phyloP scores from a whole-genome alignment of 2,113 vertebrate species.

The Malurus alboscapulatus region DNA sequence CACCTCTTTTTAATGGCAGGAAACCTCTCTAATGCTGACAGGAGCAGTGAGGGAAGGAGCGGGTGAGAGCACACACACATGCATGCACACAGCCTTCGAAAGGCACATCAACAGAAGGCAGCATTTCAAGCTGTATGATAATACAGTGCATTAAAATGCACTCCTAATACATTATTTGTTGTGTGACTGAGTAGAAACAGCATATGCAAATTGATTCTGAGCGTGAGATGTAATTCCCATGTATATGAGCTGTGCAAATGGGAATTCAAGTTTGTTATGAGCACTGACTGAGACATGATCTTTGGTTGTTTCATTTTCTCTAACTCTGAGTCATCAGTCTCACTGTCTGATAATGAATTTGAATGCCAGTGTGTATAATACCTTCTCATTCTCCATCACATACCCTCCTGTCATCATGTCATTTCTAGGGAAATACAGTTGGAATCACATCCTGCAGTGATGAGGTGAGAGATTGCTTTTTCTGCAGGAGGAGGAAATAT shows the following conservation, averaged over 20 bases:
- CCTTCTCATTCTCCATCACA: slow-evolving; percentile 5
- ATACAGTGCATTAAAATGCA: slow-evolving; percentile 3
- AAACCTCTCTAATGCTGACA: background rate
- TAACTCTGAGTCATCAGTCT: slow-evolving; percentile 51
- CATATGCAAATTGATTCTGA: slow-evolving; percentile 52
- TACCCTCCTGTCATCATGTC: slow-evolving; percentile 4
- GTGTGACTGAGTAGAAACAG: slow-evolving; percentile 41
- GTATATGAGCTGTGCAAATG: slow-evolving; percentile 39
- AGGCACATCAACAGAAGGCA: background rate
- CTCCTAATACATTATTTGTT: slow-evolving; percentile 49
- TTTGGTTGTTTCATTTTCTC: slow-evolving; percentile 23
- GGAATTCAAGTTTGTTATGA: slow-evolving; percentile 43
- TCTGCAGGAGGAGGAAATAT: background rate
- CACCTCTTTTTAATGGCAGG: background rate
- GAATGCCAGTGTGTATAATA: slow-evolving; percentile 8
- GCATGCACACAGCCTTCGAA: background rate
- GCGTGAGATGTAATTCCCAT: background rate
- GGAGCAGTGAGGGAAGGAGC: background rate
- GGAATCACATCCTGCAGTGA: background rate
- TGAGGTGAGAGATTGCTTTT: slow-evolving; percentile 19
- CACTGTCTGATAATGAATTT: slow-evolving; percentile 50
- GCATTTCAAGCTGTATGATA: slow-evolving; percentile 11
- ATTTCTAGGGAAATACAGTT: slow-evolving; percentile 38
- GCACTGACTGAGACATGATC: slow-evolving; percentile 27
- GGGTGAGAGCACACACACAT: background rate